These are phyloP conservation scores for Rugalucina vietnamica DNA, from an alignment of 2,888 invertebrate species.

Conservation along the genomic window DNA sequence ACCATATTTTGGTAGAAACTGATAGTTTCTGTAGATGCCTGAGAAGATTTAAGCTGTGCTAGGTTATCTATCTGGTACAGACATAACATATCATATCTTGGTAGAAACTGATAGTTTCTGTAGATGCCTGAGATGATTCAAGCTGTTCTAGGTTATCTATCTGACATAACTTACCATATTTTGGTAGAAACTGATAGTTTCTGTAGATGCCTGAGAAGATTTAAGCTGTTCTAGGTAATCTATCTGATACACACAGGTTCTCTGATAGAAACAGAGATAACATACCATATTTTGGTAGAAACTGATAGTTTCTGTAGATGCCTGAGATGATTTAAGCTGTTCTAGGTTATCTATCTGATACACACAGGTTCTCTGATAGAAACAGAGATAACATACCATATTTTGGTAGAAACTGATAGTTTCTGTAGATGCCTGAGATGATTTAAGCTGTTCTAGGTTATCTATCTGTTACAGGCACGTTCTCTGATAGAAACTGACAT, in stretches of 20 bases:
- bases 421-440: constrained; percentile 87
- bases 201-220: constrained; percentile 86
- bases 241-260: constrained; percentile 90
- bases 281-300: constrained; percentile 94
- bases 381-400: too few relatives aligned
- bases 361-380: constrained; percentile 94
- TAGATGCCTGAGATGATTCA: constrained; percentile 85
- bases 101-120: constrained; percentile 92
- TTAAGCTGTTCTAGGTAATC: constrained; percentile 80
- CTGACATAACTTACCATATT: constrained; percentile 92
- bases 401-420: constrained; percentile 94
- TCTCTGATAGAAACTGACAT: constrained; percentile 94
- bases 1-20: too few relatives aligned
- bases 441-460: constrained; percentile 77
- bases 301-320: constrained; percentile 91
- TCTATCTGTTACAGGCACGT: constrained; percentile 89
- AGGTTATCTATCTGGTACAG: too few relatives aligned
- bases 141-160: constrained; percentile 79
- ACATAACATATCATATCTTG: too few relatives aligned
- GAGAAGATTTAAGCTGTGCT: too few relatives aligned
- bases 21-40: too few relatives aligned
- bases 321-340: constrained; percentile 71
- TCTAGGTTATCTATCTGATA: constrained; percentile 85
- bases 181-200: constrained; percentile 93
- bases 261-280: too few relatives aligned